Percentiles rank a stretch among this genome's conserved stretches.
phyloP scores from a whole-genome alignment of 2,888 invertebrate genomes.

The Orgyia antiqua region DNA sequence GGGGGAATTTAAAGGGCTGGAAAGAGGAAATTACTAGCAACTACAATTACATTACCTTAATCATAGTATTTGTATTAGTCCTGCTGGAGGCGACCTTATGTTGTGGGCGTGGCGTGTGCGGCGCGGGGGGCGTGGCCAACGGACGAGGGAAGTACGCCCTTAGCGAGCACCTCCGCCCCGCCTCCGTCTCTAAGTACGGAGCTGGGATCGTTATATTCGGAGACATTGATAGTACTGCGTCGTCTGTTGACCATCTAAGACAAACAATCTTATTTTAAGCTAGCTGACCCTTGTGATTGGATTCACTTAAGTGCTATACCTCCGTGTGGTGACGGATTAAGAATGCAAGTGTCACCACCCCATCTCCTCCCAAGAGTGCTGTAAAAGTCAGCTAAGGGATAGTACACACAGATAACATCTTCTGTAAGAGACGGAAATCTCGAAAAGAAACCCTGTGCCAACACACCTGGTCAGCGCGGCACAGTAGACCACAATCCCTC shows the following conservation, averaged over 20 bases:
- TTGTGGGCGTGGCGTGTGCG: conserved; percentile 16
- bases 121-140: conserved; percentile 20
- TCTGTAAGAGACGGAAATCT: too few species aligned
- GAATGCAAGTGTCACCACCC: too few species aligned
- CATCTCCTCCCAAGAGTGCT: too few species aligned
- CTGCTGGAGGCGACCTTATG: conserved; percentile 4
- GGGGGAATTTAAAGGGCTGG: too few species aligned
- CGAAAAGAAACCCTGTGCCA: too few species aligned
- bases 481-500: too few species aligned
- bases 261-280: background rate
- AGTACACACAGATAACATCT: too few species aligned
- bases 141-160: conserved; percentile 80
- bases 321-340: too few species aligned
- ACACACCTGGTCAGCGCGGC: too few species aligned
- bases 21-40: too few species aligned
- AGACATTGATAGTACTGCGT: conserved; percentile 84
- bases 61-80: conserved; percentile 3
- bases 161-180: conserved; percentile 85
- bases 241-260: conserved; percentile 79
- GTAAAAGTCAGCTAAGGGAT: too few species aligned
- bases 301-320: too few species aligned
- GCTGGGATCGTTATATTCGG: conserved; percentile 90
- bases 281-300: background rate
- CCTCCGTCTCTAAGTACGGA: conserved; percentile 93
- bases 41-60: conserved; percentile 3